Conservation (phyloP, 2,797 vertebrate species). For the Cygnus olor region DNA sequence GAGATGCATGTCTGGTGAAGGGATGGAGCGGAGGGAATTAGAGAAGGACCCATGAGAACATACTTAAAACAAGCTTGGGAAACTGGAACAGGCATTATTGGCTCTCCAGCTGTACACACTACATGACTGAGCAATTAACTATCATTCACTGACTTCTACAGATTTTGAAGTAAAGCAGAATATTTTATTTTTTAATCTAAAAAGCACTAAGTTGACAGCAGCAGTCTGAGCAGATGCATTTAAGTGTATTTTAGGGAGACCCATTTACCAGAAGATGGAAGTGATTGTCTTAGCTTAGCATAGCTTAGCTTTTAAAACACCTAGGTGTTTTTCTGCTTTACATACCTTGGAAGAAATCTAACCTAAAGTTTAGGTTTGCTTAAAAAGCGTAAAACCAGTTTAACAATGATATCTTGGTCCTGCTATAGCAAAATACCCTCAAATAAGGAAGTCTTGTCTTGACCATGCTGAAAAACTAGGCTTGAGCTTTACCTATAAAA, state of each 20-base stretch:
- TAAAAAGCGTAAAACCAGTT: not conserved
- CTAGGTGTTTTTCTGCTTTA: not conserved
- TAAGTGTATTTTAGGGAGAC: not conserved
- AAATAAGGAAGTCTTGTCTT: not conserved
- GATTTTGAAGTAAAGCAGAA: not conserved
- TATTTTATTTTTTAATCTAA: constrained; percentile 25
- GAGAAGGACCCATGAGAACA: not conserved
- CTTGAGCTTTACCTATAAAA: not conserved
- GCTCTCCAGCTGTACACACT: constrained; percentile 10
- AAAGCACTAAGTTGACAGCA: not conserved
- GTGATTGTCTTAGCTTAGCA: not conserved
- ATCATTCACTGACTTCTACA: not conserved
- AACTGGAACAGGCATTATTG: constrained; percentile 13
- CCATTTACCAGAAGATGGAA: not conserved
- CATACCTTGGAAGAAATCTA: not conserved
- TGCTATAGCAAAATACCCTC: not conserved
- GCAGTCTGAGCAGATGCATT: not conserved
- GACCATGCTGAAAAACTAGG: not conserved
- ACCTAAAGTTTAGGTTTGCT: not conserved
- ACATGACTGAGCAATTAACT: constrained; percentile 54
- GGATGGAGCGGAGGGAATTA: not conserved
- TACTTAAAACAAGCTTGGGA: constrained; percentile 5
- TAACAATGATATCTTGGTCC: not conserved
- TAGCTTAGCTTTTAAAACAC: not conserved
- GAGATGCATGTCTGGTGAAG: not conserved